Base-by-base conservation (phyloP, 1,140 invertebrate species). In the Hesperophylax magnus region DNA sequence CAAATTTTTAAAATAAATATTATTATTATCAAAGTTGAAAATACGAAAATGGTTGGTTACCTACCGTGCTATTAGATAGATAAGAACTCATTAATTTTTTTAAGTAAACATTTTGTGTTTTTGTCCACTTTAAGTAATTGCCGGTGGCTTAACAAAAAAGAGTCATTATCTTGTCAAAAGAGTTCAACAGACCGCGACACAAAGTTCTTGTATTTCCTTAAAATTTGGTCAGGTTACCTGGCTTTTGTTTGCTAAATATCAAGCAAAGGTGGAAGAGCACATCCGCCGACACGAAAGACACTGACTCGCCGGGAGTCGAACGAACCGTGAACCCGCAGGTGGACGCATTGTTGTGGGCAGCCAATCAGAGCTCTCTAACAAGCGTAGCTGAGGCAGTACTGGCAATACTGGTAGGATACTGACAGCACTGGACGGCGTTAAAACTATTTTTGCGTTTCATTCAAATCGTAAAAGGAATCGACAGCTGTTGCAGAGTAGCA, bases 301-400 rank as follows among this genome's bases (percentile, higher is more conserved):
- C 5, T 31, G 39, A 2, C 61, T 6, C 61, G 61, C 15, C 24
- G 61, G 24, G 61, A 65, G 39, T 47, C 11, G 39, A 61, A 18
- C 63, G 63, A 47, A 69, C 65, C 65, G 20, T 47, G 65, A 69
- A 69, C 65, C 17, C 65, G 65, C 65, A 69, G 65, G 65, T 69
- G 65, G 65, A 5, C 6, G 31, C 65, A 69, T 69, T 69, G 65
- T 69, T 69, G 17, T 27, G 34, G 39, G 3, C 34, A 47, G 34
- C 65, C 65, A 69, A 69, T 69, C 65, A 69, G 27, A 69, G 20
- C 6, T 14, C 24, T 1, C 24, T 18, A 65, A 65, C 61, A 8
- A 65, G 24, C 14, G 9, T 15, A 15, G 61, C 61, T 24, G 15
- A 24, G 8, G 24, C 20, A 17, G 20, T 31, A 65, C 20, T 24